phyloP scores from a whole-genome alignment of 2,888 invertebrate species.

The Clepsis dumicolana region DNA sequence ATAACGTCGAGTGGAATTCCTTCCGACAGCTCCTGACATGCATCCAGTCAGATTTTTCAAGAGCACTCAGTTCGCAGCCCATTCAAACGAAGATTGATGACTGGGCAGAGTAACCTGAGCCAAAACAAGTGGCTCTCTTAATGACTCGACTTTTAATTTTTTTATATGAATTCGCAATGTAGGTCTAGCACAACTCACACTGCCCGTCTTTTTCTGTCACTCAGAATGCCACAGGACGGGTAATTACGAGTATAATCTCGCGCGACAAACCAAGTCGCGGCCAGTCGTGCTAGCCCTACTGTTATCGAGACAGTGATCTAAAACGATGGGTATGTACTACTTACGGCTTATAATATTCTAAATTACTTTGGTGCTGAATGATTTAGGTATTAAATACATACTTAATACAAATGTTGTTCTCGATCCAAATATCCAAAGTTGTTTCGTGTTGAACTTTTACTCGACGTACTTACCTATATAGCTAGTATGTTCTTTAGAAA shows the following conservation, averaged over 20 bases:
- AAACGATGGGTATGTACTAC: not conserved
- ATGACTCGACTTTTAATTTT: slow-evolving; percentile 26
- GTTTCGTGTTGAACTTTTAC: too few species aligned
- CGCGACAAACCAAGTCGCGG: too few species aligned
- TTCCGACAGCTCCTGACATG: not conserved
- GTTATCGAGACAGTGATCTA: too few species aligned
- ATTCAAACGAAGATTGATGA: slow-evolving; percentile 33
- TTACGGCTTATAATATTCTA: not conserved
- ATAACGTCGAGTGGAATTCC: not conserved
- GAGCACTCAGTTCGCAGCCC: slow-evolving; percentile 27
- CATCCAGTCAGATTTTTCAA: slow-evolving; percentile 27
- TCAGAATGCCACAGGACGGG: too few species aligned
- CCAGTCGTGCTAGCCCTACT: too few species aligned
- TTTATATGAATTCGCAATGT: not conserved
- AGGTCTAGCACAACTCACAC: too few species aligned
- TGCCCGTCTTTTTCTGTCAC: too few species aligned
- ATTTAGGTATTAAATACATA: slow-evolving; percentile 12
- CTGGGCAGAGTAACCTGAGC: slow-evolving; percentile 27
- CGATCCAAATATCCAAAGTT: too few species aligned
- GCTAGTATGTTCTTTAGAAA: too few species aligned
- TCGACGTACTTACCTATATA: too few species aligned
- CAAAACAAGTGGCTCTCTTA: slow-evolving; percentile 24
- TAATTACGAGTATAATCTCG: too few species aligned
- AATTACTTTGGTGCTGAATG: not conserved
- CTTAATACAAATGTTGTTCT: too few species aligned